Evolutionary conservation across 1,140 invertebrate species (phyloP).

Genomic region (Neodiprion virginianus): DNA sequence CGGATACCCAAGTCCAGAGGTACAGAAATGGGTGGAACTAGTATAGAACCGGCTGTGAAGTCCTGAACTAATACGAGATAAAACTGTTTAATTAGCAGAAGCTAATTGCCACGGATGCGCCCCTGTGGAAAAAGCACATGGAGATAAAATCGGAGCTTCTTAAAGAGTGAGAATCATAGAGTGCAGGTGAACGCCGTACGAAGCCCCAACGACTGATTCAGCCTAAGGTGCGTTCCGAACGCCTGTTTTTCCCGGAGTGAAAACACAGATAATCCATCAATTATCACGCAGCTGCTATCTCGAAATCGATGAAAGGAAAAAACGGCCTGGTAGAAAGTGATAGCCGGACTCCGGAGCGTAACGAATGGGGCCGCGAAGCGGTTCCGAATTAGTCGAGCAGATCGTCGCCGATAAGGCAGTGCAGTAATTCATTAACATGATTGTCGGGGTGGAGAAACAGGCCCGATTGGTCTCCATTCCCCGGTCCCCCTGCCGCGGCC

Average conservation of each 20-base stretch:
- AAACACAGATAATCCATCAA: no score
- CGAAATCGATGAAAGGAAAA: neutral
- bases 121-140: no score
- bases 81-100: neutral
- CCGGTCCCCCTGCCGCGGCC: neutral
- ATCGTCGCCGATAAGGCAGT: conserved; percentile 34
- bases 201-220: no score
- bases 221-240: no score
- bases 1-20: no score
- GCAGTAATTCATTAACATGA: conserved; percentile 51
- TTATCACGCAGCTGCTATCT: no score
- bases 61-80: neutral
- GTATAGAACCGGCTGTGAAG: conserved; percentile 33
- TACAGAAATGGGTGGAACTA: conserved; percentile 28
- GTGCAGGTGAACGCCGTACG: no score
- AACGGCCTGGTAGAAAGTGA: no score
- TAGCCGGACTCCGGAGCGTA: neutral
- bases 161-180: no score
- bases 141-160: no score
- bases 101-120: no score
- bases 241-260: no score
- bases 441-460: conserved; percentile 31
- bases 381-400: conserved; percentile 37
- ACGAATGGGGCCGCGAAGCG: conserved; percentile 23
- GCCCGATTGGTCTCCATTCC: conserved; percentile 4